Conservation (phyloP, 2,797 vertebrate species). For the Melanotaenia pygmaea region DNA sequence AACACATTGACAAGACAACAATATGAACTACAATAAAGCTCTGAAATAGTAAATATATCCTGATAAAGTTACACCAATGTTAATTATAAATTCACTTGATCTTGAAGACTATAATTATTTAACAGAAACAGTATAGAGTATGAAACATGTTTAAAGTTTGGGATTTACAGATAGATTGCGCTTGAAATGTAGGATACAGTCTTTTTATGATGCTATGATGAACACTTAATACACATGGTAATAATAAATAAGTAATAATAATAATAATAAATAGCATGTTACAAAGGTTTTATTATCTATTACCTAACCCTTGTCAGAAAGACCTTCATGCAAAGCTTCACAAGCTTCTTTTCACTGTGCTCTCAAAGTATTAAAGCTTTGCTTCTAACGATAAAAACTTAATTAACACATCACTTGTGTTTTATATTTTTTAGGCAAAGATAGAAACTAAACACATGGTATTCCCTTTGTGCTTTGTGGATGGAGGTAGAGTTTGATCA, state of each 20-base stretch:
- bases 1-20: no score
- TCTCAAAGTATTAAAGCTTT: background rate
- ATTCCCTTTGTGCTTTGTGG: constrained; percentile 53
- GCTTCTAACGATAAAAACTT: background rate
- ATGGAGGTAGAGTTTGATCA: constrained; percentile 62
- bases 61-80: no score
- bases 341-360: background rate
- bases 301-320: background rate
- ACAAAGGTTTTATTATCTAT: background rate
- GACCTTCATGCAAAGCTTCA: background rate
- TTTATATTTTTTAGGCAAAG: background rate
- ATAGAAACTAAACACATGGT: constrained; percentile 16
- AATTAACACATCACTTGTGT: background rate
- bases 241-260: no score
- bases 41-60: no score
- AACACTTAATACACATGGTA: no score
- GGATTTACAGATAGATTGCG: background rate
- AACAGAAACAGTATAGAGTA: no score
- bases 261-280: no score
- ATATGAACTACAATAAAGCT: no score
- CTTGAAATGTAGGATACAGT: background rate
- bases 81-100: no score
- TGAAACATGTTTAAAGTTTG: background rate
- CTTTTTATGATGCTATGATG: no score
- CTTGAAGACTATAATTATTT: no score